phyloP scores from a whole-genome alignment of 2,113 vertebrate genomes.

The Calyptommatus sinebrachiatus region DNA sequence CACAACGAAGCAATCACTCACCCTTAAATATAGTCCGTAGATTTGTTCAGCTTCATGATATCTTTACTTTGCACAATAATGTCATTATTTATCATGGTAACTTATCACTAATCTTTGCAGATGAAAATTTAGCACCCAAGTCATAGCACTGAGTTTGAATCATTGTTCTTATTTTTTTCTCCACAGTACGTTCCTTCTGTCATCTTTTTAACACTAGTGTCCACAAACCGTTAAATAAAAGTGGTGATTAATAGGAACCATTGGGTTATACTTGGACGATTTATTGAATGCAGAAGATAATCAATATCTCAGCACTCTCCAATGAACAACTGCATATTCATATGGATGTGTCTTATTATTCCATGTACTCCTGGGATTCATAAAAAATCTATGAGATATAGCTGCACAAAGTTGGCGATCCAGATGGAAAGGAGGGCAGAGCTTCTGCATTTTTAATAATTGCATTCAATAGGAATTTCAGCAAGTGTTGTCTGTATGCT shows the following conservation, averaged over 20 bases:
- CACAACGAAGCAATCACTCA: too few species aligned
- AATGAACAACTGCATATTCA: slow-evolving; percentile 37
- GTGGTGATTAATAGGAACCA: slow-evolving; percentile 28
- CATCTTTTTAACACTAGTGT: not conserved
- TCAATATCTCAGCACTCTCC: slow-evolving; percentile 49
- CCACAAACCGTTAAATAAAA: slow-evolving; percentile 44
- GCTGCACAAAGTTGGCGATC: not conserved
- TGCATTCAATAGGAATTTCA: too few species aligned
- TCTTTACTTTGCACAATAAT: too few species aligned
- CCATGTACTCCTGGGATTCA: slow-evolving; percentile 34
- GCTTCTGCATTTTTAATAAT: too few species aligned
- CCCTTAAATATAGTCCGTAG: too few species aligned
- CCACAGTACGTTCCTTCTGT: rapidly evolving
- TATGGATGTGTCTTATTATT: slow-evolving; percentile 37
- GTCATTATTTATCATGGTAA: too few species aligned
- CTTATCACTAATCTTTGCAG: not conserved
- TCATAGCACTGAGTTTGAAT: too few species aligned
- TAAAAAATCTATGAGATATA: not conserved
- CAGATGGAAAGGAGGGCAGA: too few species aligned
- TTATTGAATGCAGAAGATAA: slow-evolving; percentile 40
- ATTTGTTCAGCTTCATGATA: too few species aligned
- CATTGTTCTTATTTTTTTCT: not conserved
- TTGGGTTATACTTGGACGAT: slow-evolving; percentile 37
- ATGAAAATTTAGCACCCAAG: not conserved
- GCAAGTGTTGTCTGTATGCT: too few species aligned